Base-by-base conservation (phyloP, 2,113 vertebrate species). In the Harpagus bidentatus region DNA sequence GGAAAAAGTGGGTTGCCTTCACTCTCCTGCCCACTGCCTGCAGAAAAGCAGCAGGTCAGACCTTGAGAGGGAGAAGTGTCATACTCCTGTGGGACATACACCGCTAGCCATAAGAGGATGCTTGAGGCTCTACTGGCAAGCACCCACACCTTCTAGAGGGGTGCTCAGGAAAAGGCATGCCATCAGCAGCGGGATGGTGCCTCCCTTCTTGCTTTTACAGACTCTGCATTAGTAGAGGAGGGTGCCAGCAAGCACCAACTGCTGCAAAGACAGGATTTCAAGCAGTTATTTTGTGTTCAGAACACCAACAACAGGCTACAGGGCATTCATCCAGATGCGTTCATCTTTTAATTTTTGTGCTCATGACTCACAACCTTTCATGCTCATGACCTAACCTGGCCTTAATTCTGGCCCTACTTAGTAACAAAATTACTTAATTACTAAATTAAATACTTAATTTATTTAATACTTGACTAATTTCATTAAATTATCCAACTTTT, bases 31-130 rank as follows among this genome's bases (percentile, higher is more conserved):
- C 50, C 47, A 2, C 9, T 2, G 12, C 3, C 34, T 74, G 42
- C 58, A 63, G 55, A 66, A 66, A 69, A 48, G 70, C 69, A 92
- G 81, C 86, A 66, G 63, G 28, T 25, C 76, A 86, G 29, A 34
- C 34, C 83, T 16, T 2, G 3, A 11, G 25, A 38, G 32, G 43
- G 28, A 72, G 38, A 8, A 58, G 25, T 1, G 19, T 4, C 4
- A 4, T 2, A 18, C 53, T 45, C 34, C 55, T 3, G 71, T 25
- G 67, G 74, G 67, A 69, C 4, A 1, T 4, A 47, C 2, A 0
- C 10, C 0, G 4, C 34, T 25, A 50, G 7, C 83, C 65, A 15
- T 0, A 6, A 13, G 16, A 3, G 8, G 70, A 20, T 13, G 66
- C 82, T 85, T 4, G 1, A 4, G 13, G 76, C 25, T n/a, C 67